Evolutionary conservation across 2,113 vertebrate species (phyloP), one percentile per base, ranked within the genome.

Genomic region (Aphelocoma coerulescens): DNA sequence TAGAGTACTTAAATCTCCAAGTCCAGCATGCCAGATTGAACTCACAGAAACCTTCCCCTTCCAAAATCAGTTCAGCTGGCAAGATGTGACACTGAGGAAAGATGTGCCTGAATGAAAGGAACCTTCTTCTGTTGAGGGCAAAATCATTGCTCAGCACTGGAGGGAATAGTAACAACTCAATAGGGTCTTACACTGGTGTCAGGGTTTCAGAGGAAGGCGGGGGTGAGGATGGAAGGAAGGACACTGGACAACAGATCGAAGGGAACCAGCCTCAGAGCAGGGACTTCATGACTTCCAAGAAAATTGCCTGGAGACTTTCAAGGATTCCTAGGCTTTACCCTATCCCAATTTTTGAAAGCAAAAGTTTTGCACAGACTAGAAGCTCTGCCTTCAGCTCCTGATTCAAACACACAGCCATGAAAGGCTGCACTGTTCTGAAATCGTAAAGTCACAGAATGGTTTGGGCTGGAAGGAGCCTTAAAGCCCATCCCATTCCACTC

Each of bases 401-500:
- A 39, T 69, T 68, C 39, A 46, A 52, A 39, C 5, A n/a, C 1
- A 1, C 6, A 28, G 49, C 44, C 30, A 8, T n/a, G 17, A 68
- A 37, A 82, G 16, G 15, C 14, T 39, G 16, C 13, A 8, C 3
- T 6, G 11, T 3, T 62, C 62, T 39, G 21, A 33, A 61, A 22
- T 54, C 19, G 26, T 10, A 59, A 44, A 61, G 39, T 7, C 19
- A 61, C n/a, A n/a, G 54, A 54, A 21, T 10, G 23, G 4, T 14
- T 54, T 67, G 52, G 9, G 7, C 24, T 67, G 20, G 20, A n/a
- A n/a, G 37, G 6, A 23, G 7, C 16, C 11, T 12, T 17, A 61
- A n/a, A 39, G 11, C 1, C 2, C 33, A 54, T 22, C n/a, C 3
- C 1, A 2, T 39, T 17, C 39, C 24, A 52, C 4, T 7, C 0